phyloP scores from a whole-genome alignment of 2,113 vertebrate species.

The Dissostichus mawsoni region DNA sequence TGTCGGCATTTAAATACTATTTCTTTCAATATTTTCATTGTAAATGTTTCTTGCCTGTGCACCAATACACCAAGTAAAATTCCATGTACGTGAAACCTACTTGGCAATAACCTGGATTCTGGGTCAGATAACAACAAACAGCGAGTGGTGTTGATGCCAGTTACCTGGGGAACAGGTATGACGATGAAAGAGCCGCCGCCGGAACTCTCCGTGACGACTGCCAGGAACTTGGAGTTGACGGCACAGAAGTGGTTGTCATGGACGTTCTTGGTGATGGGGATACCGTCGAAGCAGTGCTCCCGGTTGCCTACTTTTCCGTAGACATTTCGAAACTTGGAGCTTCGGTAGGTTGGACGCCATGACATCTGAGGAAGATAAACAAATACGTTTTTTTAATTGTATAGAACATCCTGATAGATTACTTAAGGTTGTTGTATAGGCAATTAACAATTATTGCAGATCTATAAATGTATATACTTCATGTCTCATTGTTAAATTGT shows the following conservation, averaged over 20 bases:
- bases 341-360: slow-evolving; percentile 99
- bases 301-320: slow-evolving; percentile 95
- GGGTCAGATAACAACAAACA: not conserved
- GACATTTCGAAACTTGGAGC: slow-evolving; percentile 99
- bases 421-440: not conserved
- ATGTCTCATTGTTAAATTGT: not conserved
- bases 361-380: slow-evolving; percentile 89
- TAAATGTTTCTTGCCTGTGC: no score
- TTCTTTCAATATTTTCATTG: no score
- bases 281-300: slow-evolving; percentile 96
- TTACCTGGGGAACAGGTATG: slow-evolving; percentile 94
- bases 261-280: slow-evolving; percentile 98
- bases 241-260: slow-evolving; percentile 99
- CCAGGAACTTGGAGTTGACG: slow-evolving; percentile 93
- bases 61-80: no score
- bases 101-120: no score
- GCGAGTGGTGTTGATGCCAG: not conserved
- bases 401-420: not conserved
- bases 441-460: no score
- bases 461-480: no score
- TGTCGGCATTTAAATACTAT: no score
- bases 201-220: slow-evolving; percentile 94
- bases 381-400: not conserved
- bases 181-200: slow-evolving; percentile 96
- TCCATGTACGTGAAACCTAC: no score